These are phyloP conservation scores for Stenopsyche tienmushanensis DNA, from an alignment of 1,140 invertebrate species.

Conservation along the genomic window DNA sequence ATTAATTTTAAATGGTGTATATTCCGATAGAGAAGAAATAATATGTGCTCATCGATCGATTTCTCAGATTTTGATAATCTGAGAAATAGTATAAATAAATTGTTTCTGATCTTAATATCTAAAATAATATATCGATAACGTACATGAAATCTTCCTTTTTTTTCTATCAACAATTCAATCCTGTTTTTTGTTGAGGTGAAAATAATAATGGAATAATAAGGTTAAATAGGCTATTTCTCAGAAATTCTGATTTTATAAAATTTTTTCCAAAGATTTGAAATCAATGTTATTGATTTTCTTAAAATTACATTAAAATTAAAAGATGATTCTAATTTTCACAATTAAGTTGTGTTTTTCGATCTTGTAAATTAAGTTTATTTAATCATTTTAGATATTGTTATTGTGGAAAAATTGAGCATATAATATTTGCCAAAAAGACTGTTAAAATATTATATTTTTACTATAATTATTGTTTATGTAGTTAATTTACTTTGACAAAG, in stretches of 20 bases:
- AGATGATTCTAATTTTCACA: not conserved
- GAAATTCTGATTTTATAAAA: not conserved
- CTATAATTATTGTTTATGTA: constrained; percentile 11
- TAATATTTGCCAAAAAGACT: constrained; percentile 41
- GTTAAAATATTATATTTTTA: constrained; percentile 39
- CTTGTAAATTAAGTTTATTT: not conserved
- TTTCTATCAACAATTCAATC: no score
- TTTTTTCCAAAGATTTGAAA: not conserved
- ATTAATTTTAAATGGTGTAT: no score
- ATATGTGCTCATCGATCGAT: no score
- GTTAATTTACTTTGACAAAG: constrained; percentile 1
- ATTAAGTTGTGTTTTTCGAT: not conserved
- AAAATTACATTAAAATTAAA: not conserved
- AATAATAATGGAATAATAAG: no score
- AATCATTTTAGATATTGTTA: not conserved
- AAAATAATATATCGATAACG: no score
- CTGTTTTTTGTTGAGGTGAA: no score
- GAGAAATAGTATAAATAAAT: no score
- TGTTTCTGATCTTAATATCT: no score
- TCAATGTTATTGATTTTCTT: not conserved
- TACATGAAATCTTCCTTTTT: no score
- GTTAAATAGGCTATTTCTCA: no score
- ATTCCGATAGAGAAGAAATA: no score
- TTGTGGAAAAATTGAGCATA: constrained; percentile 31
- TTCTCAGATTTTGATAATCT: no score